Evolutionary conservation across 92 coral and sea anemone genomes (phyloP).

Genomic region (Palythoa grandis): DNA sequence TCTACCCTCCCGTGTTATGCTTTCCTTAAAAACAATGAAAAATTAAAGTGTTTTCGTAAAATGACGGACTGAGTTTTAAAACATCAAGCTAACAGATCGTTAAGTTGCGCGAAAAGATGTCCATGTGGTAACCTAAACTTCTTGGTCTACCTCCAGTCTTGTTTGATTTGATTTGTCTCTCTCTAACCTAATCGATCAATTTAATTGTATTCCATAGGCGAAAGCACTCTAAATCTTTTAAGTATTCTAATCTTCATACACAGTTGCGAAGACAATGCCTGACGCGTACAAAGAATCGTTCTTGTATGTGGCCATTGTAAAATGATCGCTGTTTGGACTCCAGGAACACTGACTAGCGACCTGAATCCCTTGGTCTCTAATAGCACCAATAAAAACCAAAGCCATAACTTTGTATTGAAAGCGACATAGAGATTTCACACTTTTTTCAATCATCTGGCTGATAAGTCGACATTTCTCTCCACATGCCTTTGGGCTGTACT

Average conservation of each 20-base stretch:
- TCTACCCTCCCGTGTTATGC: background rate
- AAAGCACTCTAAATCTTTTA: background rate
- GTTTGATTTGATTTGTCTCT: background rate
- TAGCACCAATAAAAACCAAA: conserved; percentile 73
- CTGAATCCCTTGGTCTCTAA: conserved; percentile 72
- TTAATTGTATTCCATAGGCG: conserved; percentile 1
- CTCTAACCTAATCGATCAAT: background rate
- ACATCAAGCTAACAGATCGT: no score
- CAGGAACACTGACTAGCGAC: conserved; percentile 69
- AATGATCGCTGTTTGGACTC: conserved; percentile 64
- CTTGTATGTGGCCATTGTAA: conserved; percentile 69
- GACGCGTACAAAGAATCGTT: conserved; percentile 70
- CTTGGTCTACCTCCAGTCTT: background rate
- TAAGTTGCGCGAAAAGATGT: no score
- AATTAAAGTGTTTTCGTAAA: no score
- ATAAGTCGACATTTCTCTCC: conserved; percentile 71
- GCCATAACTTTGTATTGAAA: conserved; percentile 61
- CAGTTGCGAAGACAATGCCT: conserved; percentile 71
- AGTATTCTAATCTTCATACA: conserved; percentile 43
- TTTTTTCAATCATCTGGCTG: conserved; percentile 73
- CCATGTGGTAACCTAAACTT: background rate
- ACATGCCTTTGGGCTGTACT: conserved; percentile 71
- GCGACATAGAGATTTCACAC: conserved; percentile 52
- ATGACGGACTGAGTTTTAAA: no score
- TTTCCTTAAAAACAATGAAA: background rate